A percentile compares a stretch with the other conserved stretches of the same genome.
Conservation (phyloP, 1,140 invertebrate genomes). For the Plectrocnemia conspersa region DNA sequence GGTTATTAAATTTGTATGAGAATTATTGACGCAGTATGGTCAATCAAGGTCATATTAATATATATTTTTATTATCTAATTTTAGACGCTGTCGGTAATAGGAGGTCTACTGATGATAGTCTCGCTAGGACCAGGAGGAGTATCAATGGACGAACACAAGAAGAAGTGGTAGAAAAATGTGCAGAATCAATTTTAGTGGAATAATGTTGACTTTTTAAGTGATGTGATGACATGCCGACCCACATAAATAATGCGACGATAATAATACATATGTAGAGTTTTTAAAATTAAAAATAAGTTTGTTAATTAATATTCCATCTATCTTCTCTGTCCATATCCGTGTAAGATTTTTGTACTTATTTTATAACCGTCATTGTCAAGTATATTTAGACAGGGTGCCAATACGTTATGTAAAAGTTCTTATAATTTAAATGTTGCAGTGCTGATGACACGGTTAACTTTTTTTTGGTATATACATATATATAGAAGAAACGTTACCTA, state of each 20-base stretch:
- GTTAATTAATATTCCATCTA: neutral
- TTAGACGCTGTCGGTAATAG: constrained; percentile 96
- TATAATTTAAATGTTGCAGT: too few relatives aligned
- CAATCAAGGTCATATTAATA: too few relatives aligned
- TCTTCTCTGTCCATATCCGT: too few relatives aligned
- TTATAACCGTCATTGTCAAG: too few relatives aligned
- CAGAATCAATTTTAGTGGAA: constrained; percentile 11
- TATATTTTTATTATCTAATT: constrained; percentile 46
- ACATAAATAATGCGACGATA: too few relatives aligned
- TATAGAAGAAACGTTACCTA: too few relatives aligned
- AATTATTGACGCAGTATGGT: constrained; percentile 4
- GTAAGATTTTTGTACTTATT: neutral
- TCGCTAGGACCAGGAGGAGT: constrained; percentile 96
- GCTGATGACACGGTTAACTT: too few relatives aligned
- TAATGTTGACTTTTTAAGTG: constrained; percentile 14
- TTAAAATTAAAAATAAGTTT: neutral
- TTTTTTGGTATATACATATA: too few relatives aligned
- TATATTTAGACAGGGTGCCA: too few relatives aligned
- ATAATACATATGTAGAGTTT: neutral
- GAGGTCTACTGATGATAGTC: constrained; percentile 98
- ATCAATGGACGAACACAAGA: constrained; percentile 99
- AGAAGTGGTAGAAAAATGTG: constrained; percentile 76
- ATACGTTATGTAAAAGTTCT: too few relatives aligned
- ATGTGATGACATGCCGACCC: constrained; percentile 8
- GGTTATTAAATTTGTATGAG: too few relatives aligned